Evolutionary conservation across 1,140 invertebrate genomes (phyloP).

Genomic region (Drosophila baimaii): DNA sequence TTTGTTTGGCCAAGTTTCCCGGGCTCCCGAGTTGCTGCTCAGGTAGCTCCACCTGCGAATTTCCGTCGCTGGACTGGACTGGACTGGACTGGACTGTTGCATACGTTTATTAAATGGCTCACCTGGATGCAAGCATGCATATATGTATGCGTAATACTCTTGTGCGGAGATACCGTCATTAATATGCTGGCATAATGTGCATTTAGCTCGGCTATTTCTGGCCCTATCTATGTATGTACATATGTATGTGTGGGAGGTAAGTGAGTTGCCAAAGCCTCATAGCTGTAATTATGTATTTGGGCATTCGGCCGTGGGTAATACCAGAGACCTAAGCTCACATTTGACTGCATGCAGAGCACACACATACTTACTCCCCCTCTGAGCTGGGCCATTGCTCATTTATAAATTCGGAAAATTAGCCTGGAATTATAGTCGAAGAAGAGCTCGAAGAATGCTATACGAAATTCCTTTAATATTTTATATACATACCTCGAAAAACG

Average conservation of each 20-base stretch:
- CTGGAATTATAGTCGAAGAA: constrained; percentile 15
- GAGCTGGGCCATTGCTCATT: constrained; percentile 20
- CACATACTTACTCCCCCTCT: neutral
- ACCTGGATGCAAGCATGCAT: constrained; percentile 1
- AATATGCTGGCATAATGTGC: constrained; percentile 63
- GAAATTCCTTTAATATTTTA: constrained; percentile 34
- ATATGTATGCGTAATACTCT: constrained; percentile 26
- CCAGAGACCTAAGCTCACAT: constrained; percentile 44
- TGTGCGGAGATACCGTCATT: constrained; percentile 48
- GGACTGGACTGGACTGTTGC: neutral
- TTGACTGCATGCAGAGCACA: constrained; percentile 45
- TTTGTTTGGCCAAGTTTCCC: constrained; percentile 33
- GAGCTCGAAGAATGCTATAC: neutral
- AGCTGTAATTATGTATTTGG: constrained; percentile 53
- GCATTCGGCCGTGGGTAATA: constrained; percentile 43
- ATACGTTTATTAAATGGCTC: constrained; percentile 31
- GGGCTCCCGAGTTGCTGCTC: no score
- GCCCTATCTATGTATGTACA: neutral
- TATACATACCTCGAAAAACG: neutral
- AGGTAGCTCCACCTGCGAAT: neutral
- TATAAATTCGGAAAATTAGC: constrained; percentile 34
- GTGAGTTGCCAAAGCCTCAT: constrained; percentile 28
- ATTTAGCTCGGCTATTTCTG: constrained; percentile 62
- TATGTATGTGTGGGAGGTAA: constrained; percentile 30
- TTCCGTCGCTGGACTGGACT: constrained; percentile 8